Evolutionary conservation across 2,888 invertebrate genomes (phyloP).

Genomic region (Chrysodeixis includens): DNA sequence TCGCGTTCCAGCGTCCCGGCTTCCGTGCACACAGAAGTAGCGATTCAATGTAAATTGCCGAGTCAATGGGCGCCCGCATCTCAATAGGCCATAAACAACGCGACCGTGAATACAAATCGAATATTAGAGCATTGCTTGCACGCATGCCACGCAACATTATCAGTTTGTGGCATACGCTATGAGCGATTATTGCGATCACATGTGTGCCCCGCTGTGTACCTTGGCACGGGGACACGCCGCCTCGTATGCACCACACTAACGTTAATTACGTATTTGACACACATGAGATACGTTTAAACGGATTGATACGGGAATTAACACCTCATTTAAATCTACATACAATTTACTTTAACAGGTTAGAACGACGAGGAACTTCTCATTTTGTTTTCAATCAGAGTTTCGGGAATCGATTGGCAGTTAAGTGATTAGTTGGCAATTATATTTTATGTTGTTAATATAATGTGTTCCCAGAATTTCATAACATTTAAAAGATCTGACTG

Average conservation of each 20-base stretch:
- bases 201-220: constrained; percentile 64
- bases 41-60: constrained; percentile 81
- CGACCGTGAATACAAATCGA: constrained; percentile 87
- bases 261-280: constrained; percentile 63
- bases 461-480: neutral
- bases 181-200: constrained; percentile 72
- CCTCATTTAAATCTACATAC: constrained; percentile 50
- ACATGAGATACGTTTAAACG: constrained; percentile 51
- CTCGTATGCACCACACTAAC: constrained; percentile 52
- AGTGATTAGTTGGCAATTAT: neutral
- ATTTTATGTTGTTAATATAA: neutral
- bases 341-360: constrained; percentile 44
- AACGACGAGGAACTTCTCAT: neutral
- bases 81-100: constrained; percentile 87
- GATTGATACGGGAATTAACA: constrained; percentile 54
- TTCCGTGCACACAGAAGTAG: constrained; percentile 78
- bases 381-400: neutral
- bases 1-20: constrained; percentile 61
- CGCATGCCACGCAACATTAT: constrained; percentile 75
- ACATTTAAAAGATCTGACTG: too few relatives aligned
- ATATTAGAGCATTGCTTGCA: constrained; percentile 80
- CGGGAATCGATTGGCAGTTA: neutral
- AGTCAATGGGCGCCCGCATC: constrained; percentile 82
- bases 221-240: constrained; percentile 60
- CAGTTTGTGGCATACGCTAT: constrained; percentile 70